Evolutionary conservation across 1,140 invertebrate genomes (phyloP).

Genomic region (Pomacea maculata): DNA sequence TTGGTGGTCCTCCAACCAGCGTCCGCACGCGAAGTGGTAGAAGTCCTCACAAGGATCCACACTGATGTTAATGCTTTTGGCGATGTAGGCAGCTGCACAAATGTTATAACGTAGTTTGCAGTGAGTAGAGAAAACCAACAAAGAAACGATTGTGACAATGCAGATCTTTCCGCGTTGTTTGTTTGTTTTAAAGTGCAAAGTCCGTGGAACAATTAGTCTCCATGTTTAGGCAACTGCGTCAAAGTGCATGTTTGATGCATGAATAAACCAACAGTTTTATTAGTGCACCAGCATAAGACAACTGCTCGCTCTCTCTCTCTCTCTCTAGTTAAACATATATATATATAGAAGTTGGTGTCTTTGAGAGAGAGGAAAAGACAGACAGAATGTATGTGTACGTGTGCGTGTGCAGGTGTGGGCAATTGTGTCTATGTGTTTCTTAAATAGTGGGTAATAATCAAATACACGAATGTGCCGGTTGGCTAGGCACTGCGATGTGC

Average conservation of each 20-base stretch:
- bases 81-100: conserved; percentile 48
- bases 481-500: too few species aligned
- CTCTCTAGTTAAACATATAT: background rate
- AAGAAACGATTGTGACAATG: background rate
- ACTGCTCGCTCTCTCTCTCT: background rate
- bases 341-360: too few species aligned
- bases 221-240: background rate
- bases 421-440: too few species aligned
- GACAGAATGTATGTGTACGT: background rate
- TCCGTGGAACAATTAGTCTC: background rate
- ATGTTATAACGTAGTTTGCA: background rate
- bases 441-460: too few species aligned
- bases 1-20: conserved; percentile 75
- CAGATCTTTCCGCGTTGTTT: background rate
- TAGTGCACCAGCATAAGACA: too few species aligned
- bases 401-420: background rate
- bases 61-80: conserved; percentile 66
- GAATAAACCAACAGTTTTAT: too few species aligned
- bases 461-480: too few species aligned
- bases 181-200: background rate
- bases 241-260: background rate
- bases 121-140: too few species aligned
- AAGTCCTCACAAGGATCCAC: conserved; percentile 93
- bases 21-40: conserved; percentile 87
- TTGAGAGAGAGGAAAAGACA: too few species aligned